Evolutionary conservation across 2,888 invertebrate genomes (phyloP).

Genomic region (Spilarctia lutea): DNA sequence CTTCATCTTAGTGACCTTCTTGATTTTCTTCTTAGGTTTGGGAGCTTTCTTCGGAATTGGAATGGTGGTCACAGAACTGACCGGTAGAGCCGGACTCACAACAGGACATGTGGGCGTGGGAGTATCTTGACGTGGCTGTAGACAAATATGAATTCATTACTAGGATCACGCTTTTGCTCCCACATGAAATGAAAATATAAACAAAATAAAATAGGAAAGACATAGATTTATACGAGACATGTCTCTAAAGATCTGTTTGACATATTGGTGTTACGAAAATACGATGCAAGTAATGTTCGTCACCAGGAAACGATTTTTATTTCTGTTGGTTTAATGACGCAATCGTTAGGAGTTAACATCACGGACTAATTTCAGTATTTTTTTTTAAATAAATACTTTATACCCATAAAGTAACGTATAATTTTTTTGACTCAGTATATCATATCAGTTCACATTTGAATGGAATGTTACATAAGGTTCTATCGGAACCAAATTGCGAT

Average conservation of each 20-base stretch:
- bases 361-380: neutral
- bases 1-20: slow-evolving; percentile 67
- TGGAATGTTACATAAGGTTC: too few relatives aligned
- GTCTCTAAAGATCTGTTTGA: slow-evolving; percentile 2
- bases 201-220: neutral
- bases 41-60: slow-evolving; percentile 64
- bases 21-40: slow-evolving; percentile 70
- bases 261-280: neutral
- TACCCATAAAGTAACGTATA: too few relatives aligned
- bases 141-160: slow-evolving; percentile 19
- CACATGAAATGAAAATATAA: neutral
- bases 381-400: neutral
- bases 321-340: neutral
- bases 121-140: slow-evolving; percentile 70
- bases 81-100: slow-evolving; percentile 76
- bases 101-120: slow-evolving; percentile 74
- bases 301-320: neutral
- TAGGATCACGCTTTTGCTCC: neutral
- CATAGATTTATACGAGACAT: slow-evolving; percentile 13
- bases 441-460: too few relatives aligned
- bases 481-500: too few relatives aligned
- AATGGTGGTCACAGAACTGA: slow-evolving; percentile 73
- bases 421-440: too few relatives aligned
- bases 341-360: neutral
- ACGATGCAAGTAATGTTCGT: neutral